Evolutionary conservation across 2,797 vertebrate species (phyloP).

Genomic region (Lithobates sylvaticus): DNA sequence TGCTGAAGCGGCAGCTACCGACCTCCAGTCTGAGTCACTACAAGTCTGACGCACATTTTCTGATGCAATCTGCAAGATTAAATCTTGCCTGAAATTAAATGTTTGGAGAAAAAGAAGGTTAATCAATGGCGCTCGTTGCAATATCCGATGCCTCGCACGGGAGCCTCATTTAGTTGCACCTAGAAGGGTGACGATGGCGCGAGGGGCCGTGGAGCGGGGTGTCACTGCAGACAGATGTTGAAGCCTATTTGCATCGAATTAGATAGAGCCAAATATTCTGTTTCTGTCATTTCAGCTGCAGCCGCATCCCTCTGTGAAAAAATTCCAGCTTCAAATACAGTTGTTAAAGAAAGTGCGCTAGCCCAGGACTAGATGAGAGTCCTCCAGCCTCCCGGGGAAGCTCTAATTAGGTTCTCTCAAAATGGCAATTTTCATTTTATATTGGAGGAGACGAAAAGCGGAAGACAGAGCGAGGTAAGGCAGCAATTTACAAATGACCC

Average conservation of each 20-base stretch:
- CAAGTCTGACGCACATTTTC: slow-evolving; percentile 16
- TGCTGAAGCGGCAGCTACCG: neutral
- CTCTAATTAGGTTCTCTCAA: slow-evolving; percentile 28
- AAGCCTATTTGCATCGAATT: neutral
- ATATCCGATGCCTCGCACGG: neutral
- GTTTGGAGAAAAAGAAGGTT: neutral
- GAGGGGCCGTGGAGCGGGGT: neutral
- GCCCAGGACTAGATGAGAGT: slow-evolving; percentile 1
- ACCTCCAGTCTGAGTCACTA: slow-evolving; percentile 19
- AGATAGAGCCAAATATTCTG: neutral
- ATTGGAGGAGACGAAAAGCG: slow-evolving; percentile 3
- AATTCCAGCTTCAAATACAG: neutral
- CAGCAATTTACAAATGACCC: slow-evolving; percentile 1
- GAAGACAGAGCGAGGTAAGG: neutral
- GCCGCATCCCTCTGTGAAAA: neutral
- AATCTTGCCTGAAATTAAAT: neutral
- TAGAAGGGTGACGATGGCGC: neutral
- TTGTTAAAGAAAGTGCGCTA: neutral
- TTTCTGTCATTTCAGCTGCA: neutral
- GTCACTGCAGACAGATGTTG: neutral
- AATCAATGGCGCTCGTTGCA: neutral
- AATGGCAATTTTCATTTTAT: slow-evolving; percentile 19
- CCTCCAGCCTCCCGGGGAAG: neutral
- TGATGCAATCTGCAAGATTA: slow-evolving; percentile 39
- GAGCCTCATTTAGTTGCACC: neutral